These are phyloP conservation scores for Eudasyphora cyanicolor DNA, from an alignment of 2,888 invertebrate species.

Conservation along the genomic window DNA sequence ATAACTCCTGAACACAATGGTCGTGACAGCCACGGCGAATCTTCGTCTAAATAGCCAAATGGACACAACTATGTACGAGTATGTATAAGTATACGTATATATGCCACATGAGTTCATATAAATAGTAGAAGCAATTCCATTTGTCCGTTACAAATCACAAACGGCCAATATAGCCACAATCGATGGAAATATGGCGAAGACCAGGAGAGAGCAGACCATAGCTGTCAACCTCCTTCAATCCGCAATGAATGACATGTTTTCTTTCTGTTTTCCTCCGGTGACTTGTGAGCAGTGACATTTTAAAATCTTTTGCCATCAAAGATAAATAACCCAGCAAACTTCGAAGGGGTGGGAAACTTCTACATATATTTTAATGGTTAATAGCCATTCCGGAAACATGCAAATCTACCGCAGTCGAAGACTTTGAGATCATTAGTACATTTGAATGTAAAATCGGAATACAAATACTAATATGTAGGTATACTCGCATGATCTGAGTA, in stretches of 20 bases:
- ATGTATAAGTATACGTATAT: too few relatives aligned
- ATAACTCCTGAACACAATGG: too few relatives aligned
- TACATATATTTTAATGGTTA: too few relatives aligned
- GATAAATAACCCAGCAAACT: constrained; percentile 35
- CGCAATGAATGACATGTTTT: constrained; percentile 19
- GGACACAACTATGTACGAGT: too few relatives aligned
- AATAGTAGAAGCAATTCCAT: background rate
- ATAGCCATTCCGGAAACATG: too few relatives aligned
- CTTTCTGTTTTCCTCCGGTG: constrained; percentile 29
- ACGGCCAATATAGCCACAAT: constrained; percentile 3
- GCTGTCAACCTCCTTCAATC: constrained; percentile 37
- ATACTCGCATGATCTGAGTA: too few relatives aligned
- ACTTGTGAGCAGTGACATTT: constrained; percentile 30
- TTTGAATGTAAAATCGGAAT: too few relatives aligned
- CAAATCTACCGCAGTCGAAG: too few relatives aligned
- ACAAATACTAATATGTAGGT: too few relatives aligned
- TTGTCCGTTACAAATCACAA: constrained; percentile 58
- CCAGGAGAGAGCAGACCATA: constrained; percentile 29
- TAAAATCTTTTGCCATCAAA: constrained; percentile 42
- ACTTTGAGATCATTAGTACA: too few relatives aligned
- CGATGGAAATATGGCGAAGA: constrained; percentile 52
- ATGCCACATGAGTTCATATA: background rate
- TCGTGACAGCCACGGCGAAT: too few relatives aligned
- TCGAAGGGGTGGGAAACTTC: background rate
- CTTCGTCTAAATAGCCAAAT: too few relatives aligned